Evolutionary conservation across 2,113 vertebrate genomes (phyloP).

Genomic region (Megaceryle torquata): DNA sequence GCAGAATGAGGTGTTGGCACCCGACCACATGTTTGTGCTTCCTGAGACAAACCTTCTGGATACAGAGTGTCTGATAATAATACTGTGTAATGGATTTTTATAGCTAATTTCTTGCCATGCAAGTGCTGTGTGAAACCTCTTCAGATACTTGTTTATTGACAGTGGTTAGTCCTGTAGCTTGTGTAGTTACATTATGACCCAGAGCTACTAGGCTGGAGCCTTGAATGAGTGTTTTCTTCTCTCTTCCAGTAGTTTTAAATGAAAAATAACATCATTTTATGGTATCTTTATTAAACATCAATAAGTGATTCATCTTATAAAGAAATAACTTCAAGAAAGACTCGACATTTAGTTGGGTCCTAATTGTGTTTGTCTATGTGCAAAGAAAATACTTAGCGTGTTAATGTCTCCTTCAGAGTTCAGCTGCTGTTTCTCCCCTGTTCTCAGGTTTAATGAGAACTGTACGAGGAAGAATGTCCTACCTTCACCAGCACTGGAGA

Average conservation of each 20-base stretch:
- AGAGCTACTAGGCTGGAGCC: neutral
- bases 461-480: neutral
- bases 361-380: neutral
- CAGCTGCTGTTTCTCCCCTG: neutral
- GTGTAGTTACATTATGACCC: neutral
- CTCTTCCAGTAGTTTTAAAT: neutral
- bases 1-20: neutral
- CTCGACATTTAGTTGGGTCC: neutral
- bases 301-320: neutral
- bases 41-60: neutral
- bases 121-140: slow-evolving; percentile 10
- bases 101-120: slow-evolving; percentile 22
- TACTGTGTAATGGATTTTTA: slow-evolving; percentile 23
- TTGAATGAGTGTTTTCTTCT: neutral
- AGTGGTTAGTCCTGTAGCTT: slow-evolving; percentile 9
- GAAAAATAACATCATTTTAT: neutral
- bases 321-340: neutral
- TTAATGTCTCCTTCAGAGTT: neutral
- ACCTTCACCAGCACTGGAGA: neutral
- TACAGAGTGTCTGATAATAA: slow-evolving; percentile 10
- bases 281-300: neutral
- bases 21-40: slow-evolving; percentile 6
- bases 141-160: slow-evolving; percentile 47
- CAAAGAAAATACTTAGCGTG: neutral
- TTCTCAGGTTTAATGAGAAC: slow-evolving; percentile 1